These are phyloP conservation scores for Phasianus colchicus DNA, from an alignment of 2,113 vertebrate species.

Conservation along the genomic window DNA sequence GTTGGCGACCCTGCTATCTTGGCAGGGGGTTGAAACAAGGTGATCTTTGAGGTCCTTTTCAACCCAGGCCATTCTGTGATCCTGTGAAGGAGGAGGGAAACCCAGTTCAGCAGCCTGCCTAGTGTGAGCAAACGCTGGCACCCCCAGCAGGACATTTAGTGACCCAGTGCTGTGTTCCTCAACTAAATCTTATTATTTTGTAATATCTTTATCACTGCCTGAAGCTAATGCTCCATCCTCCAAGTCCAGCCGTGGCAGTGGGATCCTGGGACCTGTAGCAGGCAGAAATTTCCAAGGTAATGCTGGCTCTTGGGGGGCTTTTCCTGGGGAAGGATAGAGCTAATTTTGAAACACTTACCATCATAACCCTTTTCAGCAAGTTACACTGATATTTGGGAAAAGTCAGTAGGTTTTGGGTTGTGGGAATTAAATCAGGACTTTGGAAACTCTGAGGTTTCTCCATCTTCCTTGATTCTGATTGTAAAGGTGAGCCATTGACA, in stretches of 20 bases:
- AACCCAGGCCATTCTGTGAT: no score
- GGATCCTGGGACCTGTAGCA: neutral
- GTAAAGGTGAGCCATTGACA: neutral
- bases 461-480: rapidly evolving
- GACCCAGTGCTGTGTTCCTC: neutral
- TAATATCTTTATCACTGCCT: neutral
- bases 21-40: no score
- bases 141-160: neutral
- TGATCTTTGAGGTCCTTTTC: no score
- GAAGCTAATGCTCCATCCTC: neutral
- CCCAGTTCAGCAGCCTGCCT: neutral
- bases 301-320: neutral
- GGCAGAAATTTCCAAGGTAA: neutral
- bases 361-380: neutral
- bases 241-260: rapidly evolving
- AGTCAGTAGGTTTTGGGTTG: neutral
- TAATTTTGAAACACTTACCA: neutral
- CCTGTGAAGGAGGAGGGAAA: neutral
- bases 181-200: neutral
- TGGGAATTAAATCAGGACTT: neutral
- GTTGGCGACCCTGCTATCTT: no score
- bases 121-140: neutral
- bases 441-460: neutral
- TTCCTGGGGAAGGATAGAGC: neutral
- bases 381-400: neutral